Base-by-base conservation (phyloP, 2,113 vertebrate genomes). In the Axis porcinus region DNA sequence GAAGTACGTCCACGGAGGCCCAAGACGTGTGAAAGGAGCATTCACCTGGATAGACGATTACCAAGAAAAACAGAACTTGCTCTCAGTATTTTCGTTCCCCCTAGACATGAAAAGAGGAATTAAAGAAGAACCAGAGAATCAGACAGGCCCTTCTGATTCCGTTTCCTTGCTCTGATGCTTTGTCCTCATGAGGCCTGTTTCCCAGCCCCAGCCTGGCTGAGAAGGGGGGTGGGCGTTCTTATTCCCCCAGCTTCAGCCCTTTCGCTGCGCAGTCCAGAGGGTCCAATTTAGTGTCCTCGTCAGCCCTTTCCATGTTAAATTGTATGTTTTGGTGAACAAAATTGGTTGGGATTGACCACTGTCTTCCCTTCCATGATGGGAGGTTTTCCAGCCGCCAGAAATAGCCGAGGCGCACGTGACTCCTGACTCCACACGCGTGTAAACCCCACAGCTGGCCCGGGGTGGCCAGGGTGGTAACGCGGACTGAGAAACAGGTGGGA, bases 21-120 rank as follows among this genome's bases (percentile, higher is more conserved):
- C 28, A 4, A 7, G 7, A 4, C 0, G 0, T 2, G 40, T 11
- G 3, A 28, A n/a, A 19, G 55, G 67, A 52, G 27, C 13, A 0
- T 7, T 60, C 36, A 5, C 15, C 43, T 19, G 43, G n/a, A 30
- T 15, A 30, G 28, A 12, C 7, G 1, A 25, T 36, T 30, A 47
- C 55, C 5, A 33, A 23, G 52, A 6, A 19, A 7, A 7, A n/a
- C 25, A 19, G 15, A 25, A 60, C 2, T 23, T 54, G 2, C 6
- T 10, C 76, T 70, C 11, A 0, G 55, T 19, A 30, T 27, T 92
- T 81, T 14, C 10, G 3, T 50, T 70, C 28, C 33, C 76, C 60
- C 43, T n/a, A 10, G 62, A 25, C 10, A 3, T 40, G 25, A 70
- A 40, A 36, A 3, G 30, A 47, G 57, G 40, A 60, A 6, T 8